These are phyloP conservation scores for Hippocampus abdominalis DNA, from an alignment of 2,113 vertebrate genomes.

Conservation along the genomic window DNA sequence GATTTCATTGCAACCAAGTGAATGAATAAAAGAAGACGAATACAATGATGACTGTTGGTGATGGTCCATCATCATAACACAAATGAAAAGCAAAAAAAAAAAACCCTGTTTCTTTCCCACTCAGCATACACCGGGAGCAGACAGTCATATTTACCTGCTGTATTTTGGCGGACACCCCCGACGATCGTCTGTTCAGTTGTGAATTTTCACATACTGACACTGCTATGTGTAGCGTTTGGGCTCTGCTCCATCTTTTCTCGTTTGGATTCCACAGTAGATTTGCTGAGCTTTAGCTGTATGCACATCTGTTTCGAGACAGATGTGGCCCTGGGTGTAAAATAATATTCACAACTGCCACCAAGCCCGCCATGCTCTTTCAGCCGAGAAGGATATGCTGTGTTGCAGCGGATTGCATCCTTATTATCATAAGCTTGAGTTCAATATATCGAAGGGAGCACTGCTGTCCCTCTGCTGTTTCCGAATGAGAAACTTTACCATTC, in stretches of 20 bases:
- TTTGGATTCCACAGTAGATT: slow-evolving; percentile 37
- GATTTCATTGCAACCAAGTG: slow-evolving; percentile 1
- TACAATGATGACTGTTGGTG: slow-evolving; percentile 18
- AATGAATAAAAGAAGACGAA: slow-evolving; percentile 10
- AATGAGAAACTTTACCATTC: slow-evolving; percentile 2
- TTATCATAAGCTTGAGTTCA: slow-evolving; percentile 54
- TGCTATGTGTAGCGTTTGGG: slow-evolving; percentile 44
- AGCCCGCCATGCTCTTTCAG: slow-evolving; percentile 56
- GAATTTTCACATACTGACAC: slow-evolving; percentile 43
- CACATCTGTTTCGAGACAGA: slow-evolving; percentile 29
- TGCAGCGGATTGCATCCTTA: slow-evolving; percentile 36
- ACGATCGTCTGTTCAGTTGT: slow-evolving; percentile 40
- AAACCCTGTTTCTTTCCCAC: neutral
- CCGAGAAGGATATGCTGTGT: slow-evolving; percentile 57
- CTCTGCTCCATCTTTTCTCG: slow-evolving; percentile 30
- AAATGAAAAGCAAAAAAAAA: neutral
- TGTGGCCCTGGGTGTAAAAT: slow-evolving; percentile 24
- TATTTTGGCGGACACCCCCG: slow-evolving; percentile 37
- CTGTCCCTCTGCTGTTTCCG: neutral
- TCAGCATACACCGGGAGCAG: neutral
- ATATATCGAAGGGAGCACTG: neutral
- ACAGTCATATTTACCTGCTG: slow-evolving; percentile 37
- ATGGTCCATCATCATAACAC: neutral
- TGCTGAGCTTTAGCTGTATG: slow-evolving; percentile 20
- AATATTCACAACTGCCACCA: slow-evolving; percentile 42